These are phyloP conservation scores for Origma solitaria DNA, from an alignment of 2,113 vertebrate genomes.

Conservation along the genomic window DNA sequence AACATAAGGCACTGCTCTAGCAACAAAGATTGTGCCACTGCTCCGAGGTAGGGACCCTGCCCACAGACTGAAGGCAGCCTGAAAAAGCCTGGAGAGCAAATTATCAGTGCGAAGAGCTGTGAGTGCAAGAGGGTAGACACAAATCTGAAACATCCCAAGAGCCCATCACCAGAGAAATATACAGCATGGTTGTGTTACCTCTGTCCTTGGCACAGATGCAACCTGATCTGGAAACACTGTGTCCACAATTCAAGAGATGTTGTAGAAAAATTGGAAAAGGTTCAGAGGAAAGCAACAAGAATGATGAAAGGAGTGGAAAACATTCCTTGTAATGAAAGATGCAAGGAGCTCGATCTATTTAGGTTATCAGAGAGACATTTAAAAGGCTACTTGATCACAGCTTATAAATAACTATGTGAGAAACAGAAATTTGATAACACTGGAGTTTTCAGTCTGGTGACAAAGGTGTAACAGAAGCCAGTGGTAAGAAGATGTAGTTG, in stretches of 20 bases:
- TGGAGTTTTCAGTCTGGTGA: background rate
- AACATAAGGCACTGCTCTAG: background rate
- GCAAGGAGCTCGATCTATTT: background rate
- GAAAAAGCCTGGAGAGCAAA: background rate
- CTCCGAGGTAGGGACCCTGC: background rate
- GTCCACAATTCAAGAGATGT: background rate
- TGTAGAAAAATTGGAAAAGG: conserved; percentile 43
- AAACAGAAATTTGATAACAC: conserved; percentile 29
- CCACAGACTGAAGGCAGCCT: background rate
- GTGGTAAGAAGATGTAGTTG: background rate
- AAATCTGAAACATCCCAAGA: background rate
- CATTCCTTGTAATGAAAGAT: conserved; percentile 16
- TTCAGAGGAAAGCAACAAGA: conserved; percentile 35
- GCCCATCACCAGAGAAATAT: background rate
- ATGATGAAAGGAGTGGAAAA: conserved; percentile 44
- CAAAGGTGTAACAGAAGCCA: conserved; percentile 18
- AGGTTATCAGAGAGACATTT: conserved; percentile 8
- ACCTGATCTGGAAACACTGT: background rate
- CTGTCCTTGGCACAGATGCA: background rate
- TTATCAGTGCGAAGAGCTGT: background rate
- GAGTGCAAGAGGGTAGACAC: background rate
- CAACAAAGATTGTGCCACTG: background rate
- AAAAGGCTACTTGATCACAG: conserved; percentile 25
- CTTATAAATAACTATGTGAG: conserved; percentile 31
- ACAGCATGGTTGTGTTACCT: background rate